These are phyloP conservation scores for Stercorarius parasiticus DNA, from an alignment of 2,113 vertebrate species.

Conservation along the genomic window DNA sequence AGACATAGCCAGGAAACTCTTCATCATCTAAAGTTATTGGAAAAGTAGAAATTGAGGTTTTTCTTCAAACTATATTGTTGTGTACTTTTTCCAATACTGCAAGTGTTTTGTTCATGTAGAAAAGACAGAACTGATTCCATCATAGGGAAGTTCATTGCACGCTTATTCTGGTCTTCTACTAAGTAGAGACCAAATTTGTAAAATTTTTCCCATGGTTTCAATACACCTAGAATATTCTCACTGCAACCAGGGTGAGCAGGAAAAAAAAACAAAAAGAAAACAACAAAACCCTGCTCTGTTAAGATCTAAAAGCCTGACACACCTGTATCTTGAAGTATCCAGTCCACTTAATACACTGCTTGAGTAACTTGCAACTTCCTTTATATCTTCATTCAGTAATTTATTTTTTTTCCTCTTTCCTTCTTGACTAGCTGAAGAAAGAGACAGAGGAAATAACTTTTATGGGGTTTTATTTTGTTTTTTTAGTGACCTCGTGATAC, in stretches of 20 bases:
- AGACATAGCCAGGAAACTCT: neutral
- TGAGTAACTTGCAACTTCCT: neutral
- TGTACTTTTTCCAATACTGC: neutral
- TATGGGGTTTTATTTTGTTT: neutral
- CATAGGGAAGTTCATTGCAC: neutral
- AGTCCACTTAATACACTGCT: neutral
- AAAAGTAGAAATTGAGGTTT: neutral
- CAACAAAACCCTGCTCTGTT: no score
- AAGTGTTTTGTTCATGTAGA: neutral
- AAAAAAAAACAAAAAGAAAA: neutral
- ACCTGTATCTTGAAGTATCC: neutral
- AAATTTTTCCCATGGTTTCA: neutral
- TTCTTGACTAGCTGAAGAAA: neutral
- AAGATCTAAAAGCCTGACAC: neutral
- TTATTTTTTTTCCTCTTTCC: neutral
- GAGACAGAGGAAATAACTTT: neutral
- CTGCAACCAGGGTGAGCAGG: no score
- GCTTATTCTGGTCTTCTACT: neutral
- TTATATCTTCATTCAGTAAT: neutral
- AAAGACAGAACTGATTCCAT: neutral
- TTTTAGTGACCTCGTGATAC: neutral
- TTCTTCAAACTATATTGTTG: neutral
- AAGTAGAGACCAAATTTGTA: no score
- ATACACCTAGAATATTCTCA: neutral
- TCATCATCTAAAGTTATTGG: neutral